Base-by-base conservation (phyloP, 2,113 vertebrate genomes). In the Sorex araneus region DNA sequence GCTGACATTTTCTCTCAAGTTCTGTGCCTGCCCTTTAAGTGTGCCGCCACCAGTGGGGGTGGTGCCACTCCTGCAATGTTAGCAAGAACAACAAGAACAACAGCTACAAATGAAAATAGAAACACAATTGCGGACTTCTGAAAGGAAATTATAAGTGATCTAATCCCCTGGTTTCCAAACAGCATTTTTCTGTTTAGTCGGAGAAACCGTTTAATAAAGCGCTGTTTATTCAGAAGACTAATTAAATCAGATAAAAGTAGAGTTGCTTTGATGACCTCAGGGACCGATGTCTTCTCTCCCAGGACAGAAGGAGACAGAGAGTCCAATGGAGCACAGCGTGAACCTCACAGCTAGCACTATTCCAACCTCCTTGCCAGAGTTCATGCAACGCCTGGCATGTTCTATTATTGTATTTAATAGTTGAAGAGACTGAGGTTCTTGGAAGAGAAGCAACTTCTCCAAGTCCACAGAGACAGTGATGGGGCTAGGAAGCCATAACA, bases 161-260 rank as follows among this genome's bases (percentile, higher is more conserved):
- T 45, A 57, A 85, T 60, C 27, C 66, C 84, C 5, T 67, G n/a
- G 28, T 85, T 84, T 57, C 47, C 57, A 63, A 81, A 8, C 1
- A 45, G 69, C 8, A 54, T 74, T 78, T 69, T 84, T 63, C 73
- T 74, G 18, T 78, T 82, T 85, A 85, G 32, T 27, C 54, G 3
- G 10, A 92, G 47, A 88, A 79, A 43, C 19, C n/a, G 84, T 92
- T 84, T 71, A 67, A 74, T 57, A 70, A 73, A 86, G 16, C 66
- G 60, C 76, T 69, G 4, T 63, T 84, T 75, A 84, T 80, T 91
- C 36, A 57, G 81, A 84, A 79, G 25, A 73, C 27, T 12, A 36
- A 66, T 19, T 67, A 74, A 54, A 73, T 71, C n/a, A 74, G 30
- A 70, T 69, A 40, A 89, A 91, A 27, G 10, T 40, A 13, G 60